These are phyloP conservation scores for Macrotus californicus DNA, from an alignment of 2,113 vertebrate genomes.

Conservation along the genomic window DNA sequence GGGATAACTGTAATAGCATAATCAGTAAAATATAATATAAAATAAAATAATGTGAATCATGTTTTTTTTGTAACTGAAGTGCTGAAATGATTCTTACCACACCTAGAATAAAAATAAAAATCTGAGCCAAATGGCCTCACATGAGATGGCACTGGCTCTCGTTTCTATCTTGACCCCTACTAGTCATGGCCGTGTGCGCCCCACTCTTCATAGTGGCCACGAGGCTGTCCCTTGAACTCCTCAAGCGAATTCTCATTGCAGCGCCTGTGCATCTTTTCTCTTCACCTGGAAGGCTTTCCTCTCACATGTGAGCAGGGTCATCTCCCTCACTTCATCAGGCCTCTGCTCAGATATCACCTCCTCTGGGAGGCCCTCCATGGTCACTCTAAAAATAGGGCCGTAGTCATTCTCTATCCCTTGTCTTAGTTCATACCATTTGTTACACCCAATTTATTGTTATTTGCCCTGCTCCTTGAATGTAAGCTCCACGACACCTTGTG, in stretches of 20 bases:
- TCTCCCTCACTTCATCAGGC: neutral
- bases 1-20: too few species aligned
- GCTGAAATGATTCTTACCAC: neutral
- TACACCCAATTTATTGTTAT: neutral
- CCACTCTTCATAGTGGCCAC: neutral
- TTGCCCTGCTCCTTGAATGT: neutral
- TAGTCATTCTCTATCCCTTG: neutral
- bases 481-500: neutral
- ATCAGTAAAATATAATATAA: too few species aligned
- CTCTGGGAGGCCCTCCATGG: neutral
- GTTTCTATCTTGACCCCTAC: neutral
- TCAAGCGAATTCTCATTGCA: neutral
- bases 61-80: neutral
- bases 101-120: neutral
- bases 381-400: neutral
- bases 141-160: neutral
- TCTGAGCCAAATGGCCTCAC: fast-evolving
- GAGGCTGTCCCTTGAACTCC: neutral
- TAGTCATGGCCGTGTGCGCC: neutral
- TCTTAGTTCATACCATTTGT: neutral
- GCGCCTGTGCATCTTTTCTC: neutral
- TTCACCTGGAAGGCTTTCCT: neutral
- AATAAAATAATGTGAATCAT: neutral
- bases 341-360: neutral
- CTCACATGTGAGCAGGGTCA: too few species aligned